Base-by-base conservation (phyloP, 2,113 vertebrate genomes). In the Raja brachyura region DNA sequence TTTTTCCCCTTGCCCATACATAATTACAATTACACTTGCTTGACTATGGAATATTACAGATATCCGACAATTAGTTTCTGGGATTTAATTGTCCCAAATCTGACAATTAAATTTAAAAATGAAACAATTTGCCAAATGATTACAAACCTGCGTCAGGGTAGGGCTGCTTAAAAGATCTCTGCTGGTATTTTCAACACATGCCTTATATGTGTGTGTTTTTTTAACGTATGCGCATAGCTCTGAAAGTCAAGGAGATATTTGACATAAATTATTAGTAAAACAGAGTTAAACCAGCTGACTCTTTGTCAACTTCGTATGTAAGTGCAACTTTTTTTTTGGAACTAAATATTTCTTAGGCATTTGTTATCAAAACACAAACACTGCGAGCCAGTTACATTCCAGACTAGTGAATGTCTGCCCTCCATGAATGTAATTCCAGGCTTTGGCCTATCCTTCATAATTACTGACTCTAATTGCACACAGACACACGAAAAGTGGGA, bases 321-420 rank as follows among this genome's bases (percentile, higher is more conserved):
- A 73, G 31, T 92, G 39, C 8, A 92, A 92, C 39, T 54, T 92
- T 74, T 33, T 48, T 70, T 73, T 74, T 73, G 54, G 90, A 74
- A 48, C 68, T 92, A 31, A 92, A 92, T 73, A 92, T 92, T 92
- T 92, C 90, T 92, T 10, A 92, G 90, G 68, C 90, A 92, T 92
- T 92, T 92, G 90, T 92, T 92, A 92, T 92, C 90, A 74, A 92
- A 92, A 92, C 90, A 92, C 90, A 92, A 92, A 92, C 68, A 92
- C 39, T 92, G 33, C 20, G 39, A 54, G 90, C 33, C 90, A 73
- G 90, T 54, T 92, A 70, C 90, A 92, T 92, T 92, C 90, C 90
- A 92, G 90, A 73, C 90, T 92, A 33, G 33, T 92, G 90, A 92
- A 74, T 92, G 90, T 92, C 90, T 92, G 68, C 90, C 83, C 68